A percentile compares a stretch with the other conserved stretches of the same genome.
Evolutionary conservation across 2,888 invertebrate genomes (phyloP).

Genomic region (Perdita meconis): DNA sequence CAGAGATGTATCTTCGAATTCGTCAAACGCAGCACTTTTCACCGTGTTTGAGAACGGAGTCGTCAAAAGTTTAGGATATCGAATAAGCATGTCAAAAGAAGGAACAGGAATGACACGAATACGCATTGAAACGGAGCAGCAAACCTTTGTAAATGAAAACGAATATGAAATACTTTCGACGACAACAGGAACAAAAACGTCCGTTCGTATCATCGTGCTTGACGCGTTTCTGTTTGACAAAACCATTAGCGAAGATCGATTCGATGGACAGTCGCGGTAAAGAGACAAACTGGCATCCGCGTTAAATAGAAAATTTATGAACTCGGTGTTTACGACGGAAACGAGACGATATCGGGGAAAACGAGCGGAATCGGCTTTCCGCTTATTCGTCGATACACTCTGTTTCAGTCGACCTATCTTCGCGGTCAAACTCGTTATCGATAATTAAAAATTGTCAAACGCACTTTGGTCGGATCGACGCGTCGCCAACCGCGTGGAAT

Average conservation of each 20-base stretch:
- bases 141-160: not conserved
- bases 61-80: no score
- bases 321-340: slow-evolving; percentile 49
- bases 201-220: slow-evolving; percentile 7
- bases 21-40: no score
- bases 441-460: slow-evolving; percentile 83
- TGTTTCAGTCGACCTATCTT: slow-evolving; percentile 62
- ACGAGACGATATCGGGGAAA: slow-evolving; percentile 35
- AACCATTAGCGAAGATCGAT: slow-evolving; percentile 24
- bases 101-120: no score
- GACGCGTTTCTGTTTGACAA: slow-evolving; percentile 24
- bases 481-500: slow-evolving; percentile 68
- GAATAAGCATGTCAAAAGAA: no score
- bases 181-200: slow-evolving; percentile 4
- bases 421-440: slow-evolving; percentile 74
- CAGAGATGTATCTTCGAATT: no score
- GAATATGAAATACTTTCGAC: not conserved
- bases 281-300: slow-evolving; percentile 36
- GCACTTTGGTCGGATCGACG: slow-evolving; percentile 76
- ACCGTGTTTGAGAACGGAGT: no score
- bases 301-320: slow-evolving; percentile 48
- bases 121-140: no score
- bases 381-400: slow-evolving; percentile 59
- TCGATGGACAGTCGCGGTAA: slow-evolving; percentile 1
- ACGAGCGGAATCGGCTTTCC: slow-evolving; percentile 49